Evolutionary conservation across 2,113 vertebrate genomes (phyloP).

Genomic region (Nycticorax nycticorax): DNA sequence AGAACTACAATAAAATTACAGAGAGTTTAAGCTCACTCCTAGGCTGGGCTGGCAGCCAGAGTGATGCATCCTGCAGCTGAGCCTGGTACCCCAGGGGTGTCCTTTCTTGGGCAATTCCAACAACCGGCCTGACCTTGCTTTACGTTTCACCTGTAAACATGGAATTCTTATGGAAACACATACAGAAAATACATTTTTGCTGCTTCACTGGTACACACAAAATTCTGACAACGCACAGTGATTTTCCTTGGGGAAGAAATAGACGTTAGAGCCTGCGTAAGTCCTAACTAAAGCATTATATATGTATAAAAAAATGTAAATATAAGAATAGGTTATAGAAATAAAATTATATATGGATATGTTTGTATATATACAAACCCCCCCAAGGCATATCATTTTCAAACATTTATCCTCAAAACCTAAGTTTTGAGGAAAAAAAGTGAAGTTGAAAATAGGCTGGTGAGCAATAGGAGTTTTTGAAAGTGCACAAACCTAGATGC

Average conservation of each 20-base stretch:
- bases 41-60: not conserved
- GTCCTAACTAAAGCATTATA: not conserved
- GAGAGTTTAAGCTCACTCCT: not conserved
- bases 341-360: not conserved
- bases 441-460: not conserved
- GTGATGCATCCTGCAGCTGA: not conserved
- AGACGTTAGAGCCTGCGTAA: not conserved
- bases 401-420: not conserved
- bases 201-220: not conserved
- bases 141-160: not conserved
- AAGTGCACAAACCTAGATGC: not conserved
- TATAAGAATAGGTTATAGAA: not conserved
- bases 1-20: not conserved
- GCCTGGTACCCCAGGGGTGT: not conserved
- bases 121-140: not conserved
- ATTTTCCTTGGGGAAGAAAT: not conserved
- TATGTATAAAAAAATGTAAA: not conserved
- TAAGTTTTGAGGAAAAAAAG: not conserved
- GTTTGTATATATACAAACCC: not conserved
- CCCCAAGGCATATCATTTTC: not conserved
- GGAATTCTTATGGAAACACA: not conserved
- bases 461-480: not conserved
- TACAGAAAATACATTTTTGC: not conserved
- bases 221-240: not conserved
- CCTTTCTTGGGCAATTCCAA: not conserved